Conservation (phyloP, 1,140 invertebrate genomes). For the Drosophila sechellia region DNA sequence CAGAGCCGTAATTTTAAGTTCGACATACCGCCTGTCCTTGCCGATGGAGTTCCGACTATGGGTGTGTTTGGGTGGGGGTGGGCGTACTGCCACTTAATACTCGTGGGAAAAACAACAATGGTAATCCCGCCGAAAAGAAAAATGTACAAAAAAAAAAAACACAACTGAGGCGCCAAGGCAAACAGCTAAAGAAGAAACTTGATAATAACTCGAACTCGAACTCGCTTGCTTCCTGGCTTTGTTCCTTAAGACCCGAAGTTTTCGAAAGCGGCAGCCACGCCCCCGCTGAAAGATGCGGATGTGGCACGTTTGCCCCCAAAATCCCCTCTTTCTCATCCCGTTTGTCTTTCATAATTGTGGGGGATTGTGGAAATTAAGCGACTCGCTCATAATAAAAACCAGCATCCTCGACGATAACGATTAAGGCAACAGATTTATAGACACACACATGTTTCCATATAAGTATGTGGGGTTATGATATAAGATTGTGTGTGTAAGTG, state of each 20-base stretch:
- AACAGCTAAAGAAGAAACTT: slow-evolving; percentile 57
- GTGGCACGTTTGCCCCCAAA: slow-evolving; percentile 41
- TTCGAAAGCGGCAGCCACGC: slow-evolving; percentile 1
- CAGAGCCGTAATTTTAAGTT: slow-evolving; percentile 73
- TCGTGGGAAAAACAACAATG: slow-evolving; percentile 80
- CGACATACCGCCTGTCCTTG: slow-evolving; percentile 43
- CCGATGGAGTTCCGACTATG: not conserved
- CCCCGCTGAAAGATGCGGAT: slow-evolving; percentile 6
- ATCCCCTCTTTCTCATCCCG: slow-evolving; percentile 8
- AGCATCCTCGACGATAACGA: slow-evolving; percentile 57
- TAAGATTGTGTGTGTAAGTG: slow-evolving; percentile 16
- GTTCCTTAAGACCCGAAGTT: slow-evolving; percentile 65
- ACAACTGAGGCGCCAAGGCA: slow-evolving; percentile 7
- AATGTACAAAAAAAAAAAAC: slow-evolving; percentile 6
- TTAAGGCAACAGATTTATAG: slow-evolving; percentile 61
- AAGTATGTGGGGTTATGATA: not conserved
- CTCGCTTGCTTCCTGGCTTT: slow-evolving; percentile 73
- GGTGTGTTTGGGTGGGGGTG: not conserved
- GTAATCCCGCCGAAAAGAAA: slow-evolving; percentile 13
- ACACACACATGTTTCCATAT: slow-evolving; percentile 7
- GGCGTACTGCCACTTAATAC: slow-evolving; percentile 66
- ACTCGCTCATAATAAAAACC: slow-evolving; percentile 56
- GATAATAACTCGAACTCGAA: slow-evolving; percentile 69
- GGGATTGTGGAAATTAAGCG: slow-evolving; percentile 74
- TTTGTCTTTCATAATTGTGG: slow-evolving; percentile 66